Evolutionary conservation across 2,888 invertebrate genomes (phyloP).

Genomic region (Rugalucina vietnamica): DNA sequence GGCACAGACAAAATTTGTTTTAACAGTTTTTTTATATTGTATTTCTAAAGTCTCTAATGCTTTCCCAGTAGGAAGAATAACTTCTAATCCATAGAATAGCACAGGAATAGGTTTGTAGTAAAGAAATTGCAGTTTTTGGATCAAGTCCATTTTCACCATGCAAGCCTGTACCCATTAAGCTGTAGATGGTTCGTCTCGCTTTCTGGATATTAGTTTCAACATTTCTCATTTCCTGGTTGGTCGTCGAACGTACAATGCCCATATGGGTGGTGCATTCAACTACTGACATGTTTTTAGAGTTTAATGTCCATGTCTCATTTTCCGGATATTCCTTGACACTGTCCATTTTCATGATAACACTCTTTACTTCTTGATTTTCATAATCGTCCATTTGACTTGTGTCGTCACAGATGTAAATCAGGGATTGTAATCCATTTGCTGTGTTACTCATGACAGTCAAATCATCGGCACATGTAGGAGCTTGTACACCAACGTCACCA

Average conservation of each 20-base stretch:
- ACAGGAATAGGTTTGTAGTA: constrained; percentile 25
- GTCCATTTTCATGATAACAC: not conserved
- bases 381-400: not conserved
- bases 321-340: not conserved
- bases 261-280: constrained; percentile 3
- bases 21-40: constrained; percentile 14
- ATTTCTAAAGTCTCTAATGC: constrained; percentile 12
- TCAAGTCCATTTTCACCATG: constrained; percentile 27
- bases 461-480: constrained; percentile 10
- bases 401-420: not conserved
- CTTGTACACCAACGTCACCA: constrained; percentile 4
- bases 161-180: constrained; percentile 18
- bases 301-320: not conserved
- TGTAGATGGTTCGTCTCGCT: constrained; percentile 5
- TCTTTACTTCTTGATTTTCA: not conserved
- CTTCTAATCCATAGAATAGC: constrained; percentile 24
- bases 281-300: not conserved
- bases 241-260: not conserved
- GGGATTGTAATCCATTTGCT: not conserved
- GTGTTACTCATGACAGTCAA: no score
- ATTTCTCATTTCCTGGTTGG: not conserved
- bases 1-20: constrained; percentile 28
- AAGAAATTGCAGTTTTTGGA: constrained; percentile 11
- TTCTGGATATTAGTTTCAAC: constrained; percentile 25
- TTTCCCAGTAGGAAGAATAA: constrained; percentile 8